These are phyloP conservation scores for Solen grandis DNA, from an alignment of 1,140 invertebrate genomes.

Conservation along the genomic window DNA sequence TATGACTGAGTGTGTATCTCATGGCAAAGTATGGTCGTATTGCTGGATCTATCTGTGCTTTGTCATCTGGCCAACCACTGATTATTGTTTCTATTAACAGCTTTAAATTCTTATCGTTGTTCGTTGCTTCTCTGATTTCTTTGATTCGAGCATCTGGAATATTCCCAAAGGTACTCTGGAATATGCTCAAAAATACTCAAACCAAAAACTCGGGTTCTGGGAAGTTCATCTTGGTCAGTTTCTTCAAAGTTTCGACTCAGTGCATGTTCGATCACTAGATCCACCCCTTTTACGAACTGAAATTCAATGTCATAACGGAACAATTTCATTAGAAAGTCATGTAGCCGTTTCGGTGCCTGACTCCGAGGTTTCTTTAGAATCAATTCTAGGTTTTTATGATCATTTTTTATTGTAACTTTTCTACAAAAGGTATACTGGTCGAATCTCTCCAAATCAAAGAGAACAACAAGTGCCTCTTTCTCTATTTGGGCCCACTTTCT, in stretches of 20 bases:
- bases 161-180: no score
- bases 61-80: no score
- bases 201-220: slow-evolving; percentile 44
- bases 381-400: slow-evolving; percentile 75
- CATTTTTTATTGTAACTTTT: slow-evolving; percentile 71
- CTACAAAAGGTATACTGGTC: slow-evolving; percentile 64
- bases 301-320: slow-evolving; percentile 15
- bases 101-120: no score
- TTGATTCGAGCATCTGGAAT: not conserved
- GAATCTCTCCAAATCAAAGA: slow-evolving; percentile 75
- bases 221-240: slow-evolving; percentile 25
- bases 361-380: slow-evolving; percentile 78
- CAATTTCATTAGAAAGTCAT: slow-evolving; percentile 12
- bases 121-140: no score
- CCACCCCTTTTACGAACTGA: not conserved
- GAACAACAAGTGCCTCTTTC: slow-evolving; percentile 81
- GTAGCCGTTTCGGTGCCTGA: slow-evolving; percentile 41
- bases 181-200: slow-evolving; percentile 1
- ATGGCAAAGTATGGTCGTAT: not conserved
- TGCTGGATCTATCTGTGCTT: not conserved
- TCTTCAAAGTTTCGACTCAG: not conserved
- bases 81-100: no score
- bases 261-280: slow-evolving; percentile 12
- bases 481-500: slow-evolving; percentile 81
- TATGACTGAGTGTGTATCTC: not conserved